Evolutionary conservation across 1,140 invertebrate genomes (phyloP), one percentile per base, ranked within the genome.

Genomic region (Delia radicum): DNA sequence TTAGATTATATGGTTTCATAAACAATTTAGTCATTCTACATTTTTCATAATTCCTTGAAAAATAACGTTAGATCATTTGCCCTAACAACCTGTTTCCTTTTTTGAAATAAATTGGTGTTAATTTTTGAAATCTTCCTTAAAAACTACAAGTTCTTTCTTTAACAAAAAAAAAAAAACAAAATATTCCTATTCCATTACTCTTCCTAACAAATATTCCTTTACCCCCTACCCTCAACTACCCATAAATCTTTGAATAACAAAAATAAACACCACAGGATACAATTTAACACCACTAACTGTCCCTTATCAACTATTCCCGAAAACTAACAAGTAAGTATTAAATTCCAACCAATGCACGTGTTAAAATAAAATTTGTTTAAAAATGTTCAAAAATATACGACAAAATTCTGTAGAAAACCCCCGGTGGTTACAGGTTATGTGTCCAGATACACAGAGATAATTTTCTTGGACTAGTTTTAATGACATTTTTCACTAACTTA

Each of bases 271-370:
- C 24, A 29, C 62, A 65, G 62, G 62, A 65, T 28, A 65, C 28
- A 65, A 65, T 65, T 65, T 65, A 65, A 65, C 62, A 65, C 62
- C 62, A 65, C 62, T 65, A 65, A 65, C 62, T 65, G 62, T 65
- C 37, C 62, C 18, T n/a, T n/a, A 65, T 28, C 27, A 29, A 29
- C 26, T 29, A 28, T 24, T 13, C 61, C 61, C 61, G 27, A 62
- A 26, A 15, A 26, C 27, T 65, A 13, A 3, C 62, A 65, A 26
- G 24, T 26, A 29, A 26, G n/a, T 65, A 28, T 13, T 13, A 65
- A 65, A 65, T 28, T 27, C 3, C 15, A 12, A 42, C 10, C 3
- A 8, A 42, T 6, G 37, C 26, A 28, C 27, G 62, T 65, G 62
- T 12, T 3, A 6, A 42, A 42, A 42, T 3, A 6, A 42, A 42